A percentile compares a stretch with the other conserved stretches of the same genome.
Evolutionary conservation across 2,113 vertebrate species (phyloP).

Genomic region (Mola mola): DNA sequence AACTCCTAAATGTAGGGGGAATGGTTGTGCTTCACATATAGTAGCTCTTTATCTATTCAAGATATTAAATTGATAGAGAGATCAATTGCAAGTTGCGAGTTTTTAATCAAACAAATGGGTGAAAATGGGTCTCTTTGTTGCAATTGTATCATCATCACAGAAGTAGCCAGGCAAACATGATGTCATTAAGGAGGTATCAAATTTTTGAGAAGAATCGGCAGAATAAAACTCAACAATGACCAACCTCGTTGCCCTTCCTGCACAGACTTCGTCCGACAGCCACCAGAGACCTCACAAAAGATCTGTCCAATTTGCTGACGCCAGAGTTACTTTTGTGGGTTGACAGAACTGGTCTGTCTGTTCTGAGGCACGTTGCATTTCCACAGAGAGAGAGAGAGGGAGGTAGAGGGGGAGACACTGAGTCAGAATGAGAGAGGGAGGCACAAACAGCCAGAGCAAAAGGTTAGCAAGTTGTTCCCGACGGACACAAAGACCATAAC

Average conservation of each 20-base stretch:
- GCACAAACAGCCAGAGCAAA: constrained; percentile 37
- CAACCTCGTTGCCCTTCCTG: constrained; percentile 2
- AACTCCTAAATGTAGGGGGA: no score
- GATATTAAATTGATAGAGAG: no score
- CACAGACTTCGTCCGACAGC: constrained; percentile 17
- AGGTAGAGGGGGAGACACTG: constrained; percentile 25
- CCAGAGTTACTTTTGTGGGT: constrained; percentile 44
- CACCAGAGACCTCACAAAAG: constrained; percentile 50
- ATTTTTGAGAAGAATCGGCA: neutral
- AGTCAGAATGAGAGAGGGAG: constrained; percentile 46
- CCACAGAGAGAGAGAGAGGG: constrained; percentile 40
- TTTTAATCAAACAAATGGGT: no score
- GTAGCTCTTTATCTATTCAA: no score
- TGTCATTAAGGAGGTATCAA: neutral
- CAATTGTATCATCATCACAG: neutral
- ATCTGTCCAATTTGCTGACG: constrained; percentile 57
- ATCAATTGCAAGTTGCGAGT: no score
- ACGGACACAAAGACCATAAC: constrained; percentile 53
- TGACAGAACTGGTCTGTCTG: constrained; percentile 55
- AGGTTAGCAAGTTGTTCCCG: constrained; percentile 46
- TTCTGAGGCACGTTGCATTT: constrained; percentile 56
- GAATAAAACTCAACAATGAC: constrained; percentile 17
- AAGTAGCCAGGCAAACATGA: neutral
- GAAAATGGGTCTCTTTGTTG: neutral
- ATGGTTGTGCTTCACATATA: no score